These are phyloP conservation scores for Oncorhynchus mykiss DNA, from an alignment of 2,113 vertebrate genomes.

Conservation along the genomic window DNA sequence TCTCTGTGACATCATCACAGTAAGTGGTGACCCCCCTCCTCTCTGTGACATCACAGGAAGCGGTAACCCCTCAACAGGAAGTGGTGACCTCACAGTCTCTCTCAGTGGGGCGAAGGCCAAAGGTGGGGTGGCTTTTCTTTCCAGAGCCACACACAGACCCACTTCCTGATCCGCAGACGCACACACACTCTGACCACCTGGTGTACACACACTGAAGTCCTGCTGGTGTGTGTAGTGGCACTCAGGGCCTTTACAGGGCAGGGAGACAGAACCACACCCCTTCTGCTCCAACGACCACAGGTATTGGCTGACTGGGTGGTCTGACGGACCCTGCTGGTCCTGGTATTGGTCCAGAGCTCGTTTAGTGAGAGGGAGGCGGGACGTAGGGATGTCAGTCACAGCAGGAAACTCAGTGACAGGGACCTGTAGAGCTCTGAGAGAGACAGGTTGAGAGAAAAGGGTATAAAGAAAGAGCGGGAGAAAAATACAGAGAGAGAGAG, in stretches of 20 bases:
- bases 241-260: not conserved
- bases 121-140: slow-evolving; percentile 49
- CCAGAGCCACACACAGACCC: not conserved
- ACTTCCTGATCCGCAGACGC: slow-evolving; percentile 2
- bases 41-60: not conserved
- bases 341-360: not conserved
- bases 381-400: not conserved
- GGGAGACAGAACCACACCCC: not conserved
- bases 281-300: slow-evolving; percentile 44
- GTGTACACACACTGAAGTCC: slow-evolving; percentile 43
- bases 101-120: slow-evolving; percentile 71
- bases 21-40: no score
- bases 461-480: no score
- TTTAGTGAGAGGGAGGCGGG: not conserved
- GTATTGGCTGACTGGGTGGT: slow-evolving; percentile 34
- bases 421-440: slow-evolving; percentile 35
- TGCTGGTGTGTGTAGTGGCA: not conserved
- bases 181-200: not conserved
- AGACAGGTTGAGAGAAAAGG: no score
- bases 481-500: no score
- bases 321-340: not conserved
- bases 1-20: not conserved
- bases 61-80: not conserved
- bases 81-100: slow-evolving; percentile 58
- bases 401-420: rapidly evolving